phyloP scores from a whole-genome alignment of 2,797 vertebrate genomes.

The Meda fulgida region DNA sequence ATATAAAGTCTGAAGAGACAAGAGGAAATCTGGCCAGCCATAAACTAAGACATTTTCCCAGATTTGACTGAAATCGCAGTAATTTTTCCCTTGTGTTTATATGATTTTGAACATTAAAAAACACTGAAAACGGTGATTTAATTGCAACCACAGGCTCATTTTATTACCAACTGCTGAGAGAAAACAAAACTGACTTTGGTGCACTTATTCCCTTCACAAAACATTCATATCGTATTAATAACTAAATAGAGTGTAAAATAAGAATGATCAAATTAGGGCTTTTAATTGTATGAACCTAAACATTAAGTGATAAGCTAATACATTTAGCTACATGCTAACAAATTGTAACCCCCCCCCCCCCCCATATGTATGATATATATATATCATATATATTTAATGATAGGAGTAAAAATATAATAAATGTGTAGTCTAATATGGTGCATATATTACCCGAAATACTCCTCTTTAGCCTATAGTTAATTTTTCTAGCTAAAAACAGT shows the following conservation, averaged over 20 bases:
- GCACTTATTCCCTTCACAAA: neutral
- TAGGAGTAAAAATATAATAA: too few relatives aligned
- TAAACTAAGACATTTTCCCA: neutral
- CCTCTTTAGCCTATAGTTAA: too few relatives aligned
- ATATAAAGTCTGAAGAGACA: neutral
- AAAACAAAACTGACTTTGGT: neutral
- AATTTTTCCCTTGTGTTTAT: neutral
- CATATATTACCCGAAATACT: too few relatives aligned
- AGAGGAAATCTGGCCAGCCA: neutral
- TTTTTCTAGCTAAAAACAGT: too few relatives aligned
- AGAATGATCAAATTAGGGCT: neutral
- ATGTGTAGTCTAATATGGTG: too few relatives aligned
- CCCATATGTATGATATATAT: too few relatives aligned
- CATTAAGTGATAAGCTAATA: neutral
- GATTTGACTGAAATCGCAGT: neutral
- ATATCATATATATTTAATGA: too few relatives aligned
- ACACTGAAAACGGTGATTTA: neutral
- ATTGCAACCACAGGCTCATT: neutral
- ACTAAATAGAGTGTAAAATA: neutral
- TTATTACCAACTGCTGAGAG: conserved; percentile 8
- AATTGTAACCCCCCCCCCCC: too few relatives aligned
- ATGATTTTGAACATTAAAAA: neutral
- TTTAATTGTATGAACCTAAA: neutral
- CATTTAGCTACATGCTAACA: neutral
- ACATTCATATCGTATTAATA: too few relatives aligned